These are phyloP conservation scores for Synanceia verrucosa DNA, from an alignment of 2,797 vertebrate genomes.

Conservation along the genomic window DNA sequence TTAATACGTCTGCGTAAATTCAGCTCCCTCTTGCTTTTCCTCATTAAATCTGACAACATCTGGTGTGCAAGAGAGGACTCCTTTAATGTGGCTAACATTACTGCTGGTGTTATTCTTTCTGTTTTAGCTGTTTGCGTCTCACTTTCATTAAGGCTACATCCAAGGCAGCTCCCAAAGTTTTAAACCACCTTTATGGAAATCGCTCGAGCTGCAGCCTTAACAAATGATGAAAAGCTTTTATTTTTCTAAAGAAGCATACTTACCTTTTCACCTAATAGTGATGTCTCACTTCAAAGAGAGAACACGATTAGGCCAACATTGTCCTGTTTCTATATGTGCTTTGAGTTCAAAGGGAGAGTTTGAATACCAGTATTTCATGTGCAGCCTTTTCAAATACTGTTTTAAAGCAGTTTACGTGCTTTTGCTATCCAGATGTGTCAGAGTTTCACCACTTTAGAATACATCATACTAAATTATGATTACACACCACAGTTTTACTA, in stretches of 20 bases:
- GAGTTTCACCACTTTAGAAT: constrained; percentile 53
- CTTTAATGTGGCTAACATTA: constrained; percentile 82
- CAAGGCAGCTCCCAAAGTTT: constrained; percentile 68
- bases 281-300: constrained; percentile 87
- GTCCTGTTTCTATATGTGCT: constrained; percentile 86
- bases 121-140: constrained; percentile 75
- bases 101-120: constrained; percentile 77
- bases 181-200: constrained; percentile 78
- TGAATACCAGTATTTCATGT: constrained; percentile 83
- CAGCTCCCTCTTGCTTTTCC: constrained; percentile 76
- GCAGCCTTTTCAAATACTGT: constrained; percentile 81
- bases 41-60: constrained; percentile 83
- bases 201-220: constrained; percentile 74
- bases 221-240: constrained; percentile 85
- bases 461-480: constrained; percentile 26
- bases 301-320: constrained; percentile 85
- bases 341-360: constrained; percentile 85
- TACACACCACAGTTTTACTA: constrained; percentile 25
- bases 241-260: constrained; percentile 82
- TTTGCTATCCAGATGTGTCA: constrained; percentile 74
- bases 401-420: constrained; percentile 83
- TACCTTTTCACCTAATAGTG: constrained; percentile 86
- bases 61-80: constrained; percentile 67
- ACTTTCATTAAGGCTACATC: constrained; percentile 74
- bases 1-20: constrained; percentile 71